Conservation (phyloP, 2,888 invertebrate species). For the Pediacus dermestoides region DNA sequence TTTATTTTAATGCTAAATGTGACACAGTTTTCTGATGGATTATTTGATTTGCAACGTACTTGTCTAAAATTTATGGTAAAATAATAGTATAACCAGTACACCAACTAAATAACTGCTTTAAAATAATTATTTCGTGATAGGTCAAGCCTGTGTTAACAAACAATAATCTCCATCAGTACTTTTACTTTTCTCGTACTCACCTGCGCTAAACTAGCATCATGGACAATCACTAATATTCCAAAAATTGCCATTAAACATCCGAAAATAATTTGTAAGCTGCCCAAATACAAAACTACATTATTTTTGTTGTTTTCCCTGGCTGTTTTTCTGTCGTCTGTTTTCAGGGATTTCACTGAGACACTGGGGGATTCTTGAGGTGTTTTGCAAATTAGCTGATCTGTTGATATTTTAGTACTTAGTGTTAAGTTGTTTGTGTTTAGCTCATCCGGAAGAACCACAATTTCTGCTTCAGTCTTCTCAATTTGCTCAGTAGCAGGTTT, state of each 20-base stretch:
- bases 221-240: conserved; percentile 61
- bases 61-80: no score
- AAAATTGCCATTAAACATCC: conserved; percentile 62
- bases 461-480: no score
- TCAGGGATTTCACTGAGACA: conserved; percentile 31
- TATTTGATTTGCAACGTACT: no score
- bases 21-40: no score
- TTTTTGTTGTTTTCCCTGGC: conserved; percentile 20
- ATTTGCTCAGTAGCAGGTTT: no score
- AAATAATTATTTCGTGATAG: conserved; percentile 8
- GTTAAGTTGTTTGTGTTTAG: conserved; percentile 33
- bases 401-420: conserved; percentile 48
- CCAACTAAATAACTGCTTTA: no score
- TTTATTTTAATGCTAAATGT: no score
- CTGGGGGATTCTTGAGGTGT: conserved; percentile 48
- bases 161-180: background rate
- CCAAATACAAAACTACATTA: conserved; percentile 52
- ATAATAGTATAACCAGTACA: no score
- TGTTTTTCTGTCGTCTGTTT: conserved; percentile 21
- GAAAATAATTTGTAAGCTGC: conserved; percentile 60
- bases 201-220: conserved; percentile 54
- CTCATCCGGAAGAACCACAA: no score
- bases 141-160: background rate
- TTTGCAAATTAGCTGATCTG: conserved; percentile 58
- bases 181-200: conserved; percentile 29